Conservation (phyloP, 2,888 invertebrate species). For the Pseudoips prasinana region DNA sequence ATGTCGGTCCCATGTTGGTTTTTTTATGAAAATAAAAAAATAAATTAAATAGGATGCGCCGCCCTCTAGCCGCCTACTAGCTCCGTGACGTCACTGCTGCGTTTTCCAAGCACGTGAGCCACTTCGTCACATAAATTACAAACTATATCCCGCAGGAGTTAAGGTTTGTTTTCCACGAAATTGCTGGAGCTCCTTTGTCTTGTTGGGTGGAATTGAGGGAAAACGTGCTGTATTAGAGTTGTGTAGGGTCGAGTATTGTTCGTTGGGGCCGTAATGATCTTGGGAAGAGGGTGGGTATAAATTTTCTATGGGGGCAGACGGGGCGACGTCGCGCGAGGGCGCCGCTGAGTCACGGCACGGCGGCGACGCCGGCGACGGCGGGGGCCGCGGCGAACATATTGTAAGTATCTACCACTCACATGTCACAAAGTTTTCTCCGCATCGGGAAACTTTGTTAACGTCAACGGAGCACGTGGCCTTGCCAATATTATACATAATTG, state of each 20-base stretch:
- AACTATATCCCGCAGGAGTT: constrained; percentile 77
- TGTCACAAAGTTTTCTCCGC: constrained; percentile 81
- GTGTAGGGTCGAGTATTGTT: constrained; percentile 51
- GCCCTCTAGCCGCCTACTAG: constrained; percentile 43
- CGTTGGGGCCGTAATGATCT: constrained; percentile 62
- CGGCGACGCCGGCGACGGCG: constrained; percentile 51
- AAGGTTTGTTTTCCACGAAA: constrained; percentile 78
- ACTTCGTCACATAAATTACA: constrained; percentile 71
- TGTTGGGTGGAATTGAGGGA: constrained; percentile 35
- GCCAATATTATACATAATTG: constrained; percentile 70
- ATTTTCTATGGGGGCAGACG: constrained; percentile 81
- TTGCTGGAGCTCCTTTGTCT: constrained; percentile 76
- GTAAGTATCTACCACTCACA: constrained; percentile 80
- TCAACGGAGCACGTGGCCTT: constrained; percentile 80
- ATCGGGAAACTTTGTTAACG: constrained; percentile 81
- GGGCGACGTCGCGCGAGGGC: constrained; percentile 80
- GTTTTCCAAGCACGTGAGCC: constrained; percentile 72
- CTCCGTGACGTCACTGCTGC: constrained; percentile 66
- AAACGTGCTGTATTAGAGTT: constrained; percentile 50
- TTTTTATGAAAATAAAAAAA: too few relatives aligned
- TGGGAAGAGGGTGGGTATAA: constrained; percentile 78
- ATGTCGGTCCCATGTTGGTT: too few relatives aligned
- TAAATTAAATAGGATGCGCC: constrained; percentile 8
- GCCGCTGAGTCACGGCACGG: constrained; percentile 77
- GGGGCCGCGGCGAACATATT: constrained; percentile 59